Base-by-base conservation (phyloP, 2,797 vertebrate genomes). In the Allobates femoralis region DNA sequence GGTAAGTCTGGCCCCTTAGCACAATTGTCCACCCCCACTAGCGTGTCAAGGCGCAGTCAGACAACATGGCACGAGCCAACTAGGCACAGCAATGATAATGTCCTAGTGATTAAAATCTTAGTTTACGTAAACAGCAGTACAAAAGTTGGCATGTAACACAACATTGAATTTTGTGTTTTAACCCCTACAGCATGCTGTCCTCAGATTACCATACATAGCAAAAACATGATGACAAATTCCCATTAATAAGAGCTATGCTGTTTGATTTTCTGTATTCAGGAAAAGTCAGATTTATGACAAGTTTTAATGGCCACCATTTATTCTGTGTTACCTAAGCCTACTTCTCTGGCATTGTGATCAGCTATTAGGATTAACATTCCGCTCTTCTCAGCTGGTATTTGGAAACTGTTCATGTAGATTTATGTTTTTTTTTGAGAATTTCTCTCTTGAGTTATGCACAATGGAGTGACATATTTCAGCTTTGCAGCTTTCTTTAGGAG, bases 291-390 rank as follows among this genome's bases (percentile, higher is more conserved):
- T 37, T 41, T 23, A 37, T 37, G 67, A 21, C 19, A 69, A 34
- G 19, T 41, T 73, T 41, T 6, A 23, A n/a, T 46, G 21, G 34
- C 69, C 10, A 41, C 19, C 41, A 71, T 37, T 58, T 51, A 71
- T 26, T 37, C 32, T 80, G 23, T 62, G 50, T 14, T 16, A 69
- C 32, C 32, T 78, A 87, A 83, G 69, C 74, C 79, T 56, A 16
- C 19, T 34, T 66, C 37, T 78, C 71, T 83, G 80, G 73, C 53
- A 34, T 50, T 60, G 62, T 66, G n/a, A 69, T 8, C 50, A 64
- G 74, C 14, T 81, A 60, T 53, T 41, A 23, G n/a, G 41, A 81
- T 81, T 66, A 86, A 19, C 78, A 81, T 41, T 76, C 28, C 71
- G 28, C 34, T 19, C 12, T 58, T 14, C 16, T 30, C 23, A 84